Conservation (phyloP, 1,140 invertebrate species). For the Drosophila melanogaster region Release_6_plus_ISO1_MT NT_033777.3:10308001-10308500, state of each 20-base stretch:
- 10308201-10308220: slow-evolving; percentile 63
- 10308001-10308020: slow-evolving; percentile 58
- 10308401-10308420: slow-evolving; percentile 20
- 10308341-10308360: slow-evolving; percentile 21
- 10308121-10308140: slow-evolving; percentile 53
- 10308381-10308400: slow-evolving; percentile 68
- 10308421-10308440: slow-evolving; percentile 11
- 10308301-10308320: slow-evolving; percentile 79
- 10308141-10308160: slow-evolving; percentile 50
- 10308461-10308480: slow-evolving; percentile 40
- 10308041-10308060: slow-evolving; percentile 1
- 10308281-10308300: slow-evolving; percentile 64
- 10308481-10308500: slow-evolving; percentile 14
- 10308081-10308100: neutral
- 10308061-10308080: neutral
- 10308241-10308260: slow-evolving; percentile 49
- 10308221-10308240: slow-evolving; percentile 65
- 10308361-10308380: slow-evolving; percentile 45
- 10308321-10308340: slow-evolving; percentile 59
- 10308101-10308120: slow-evolving; percentile 26
- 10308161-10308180: slow-evolving; percentile 44
- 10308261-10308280: slow-evolving; percentile 11
- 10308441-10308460: slow-evolving; percentile 29
- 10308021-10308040: slow-evolving; percentile 66
- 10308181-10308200: slow-evolving; percentile 64